A percentile compares a stretch with the other conserved stretches of the same genome.
Evolutionary conservation across 1,140 invertebrate species (phyloP).

Genomic region (Eurosta solidaginis): DNA sequence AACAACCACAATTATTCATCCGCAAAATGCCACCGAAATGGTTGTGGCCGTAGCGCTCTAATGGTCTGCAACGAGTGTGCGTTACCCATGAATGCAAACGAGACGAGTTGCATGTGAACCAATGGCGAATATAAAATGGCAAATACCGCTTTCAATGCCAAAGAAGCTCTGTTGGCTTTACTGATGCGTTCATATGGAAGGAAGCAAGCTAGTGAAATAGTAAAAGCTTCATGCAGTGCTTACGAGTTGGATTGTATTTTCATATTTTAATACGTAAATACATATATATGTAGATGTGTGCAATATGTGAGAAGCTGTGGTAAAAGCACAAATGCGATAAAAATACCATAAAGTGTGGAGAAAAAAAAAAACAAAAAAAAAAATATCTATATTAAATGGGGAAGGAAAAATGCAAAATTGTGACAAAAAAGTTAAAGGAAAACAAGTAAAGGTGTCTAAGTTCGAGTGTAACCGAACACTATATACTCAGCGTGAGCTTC

Average conservation of each 20-base stretch:
- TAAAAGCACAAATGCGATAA: neutral
- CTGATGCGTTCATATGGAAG: neutral
- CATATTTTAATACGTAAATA: too few species aligned
- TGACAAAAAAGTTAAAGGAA: neutral
- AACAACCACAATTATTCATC: conserved; percentile 15
- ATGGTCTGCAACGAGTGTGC: conserved; percentile 15
- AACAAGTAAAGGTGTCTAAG: neutral
- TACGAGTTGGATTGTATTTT: too few species aligned
- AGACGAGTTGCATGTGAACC: neutral
- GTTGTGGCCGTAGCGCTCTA: conserved; percentile 20
- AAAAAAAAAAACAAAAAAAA: neutral
- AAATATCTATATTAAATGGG: neutral
- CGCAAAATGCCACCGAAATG: conserved; percentile 26
- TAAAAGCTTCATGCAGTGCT: neutral
- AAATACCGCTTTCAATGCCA: neutral
- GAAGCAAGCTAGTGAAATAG: neutral
- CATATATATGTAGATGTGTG: too few species aligned
- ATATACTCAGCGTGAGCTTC: too few species aligned
- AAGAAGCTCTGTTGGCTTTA: neutral
- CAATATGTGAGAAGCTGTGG: neutral
- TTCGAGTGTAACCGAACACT: neutral
- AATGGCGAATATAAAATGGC: neutral
- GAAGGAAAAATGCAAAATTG: neutral
- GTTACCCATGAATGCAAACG: conserved; percentile 21
- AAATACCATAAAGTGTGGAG: neutral